Conservation (phyloP, 2,888 invertebrate genomes). For the Oxycera nigricornis region DNA sequence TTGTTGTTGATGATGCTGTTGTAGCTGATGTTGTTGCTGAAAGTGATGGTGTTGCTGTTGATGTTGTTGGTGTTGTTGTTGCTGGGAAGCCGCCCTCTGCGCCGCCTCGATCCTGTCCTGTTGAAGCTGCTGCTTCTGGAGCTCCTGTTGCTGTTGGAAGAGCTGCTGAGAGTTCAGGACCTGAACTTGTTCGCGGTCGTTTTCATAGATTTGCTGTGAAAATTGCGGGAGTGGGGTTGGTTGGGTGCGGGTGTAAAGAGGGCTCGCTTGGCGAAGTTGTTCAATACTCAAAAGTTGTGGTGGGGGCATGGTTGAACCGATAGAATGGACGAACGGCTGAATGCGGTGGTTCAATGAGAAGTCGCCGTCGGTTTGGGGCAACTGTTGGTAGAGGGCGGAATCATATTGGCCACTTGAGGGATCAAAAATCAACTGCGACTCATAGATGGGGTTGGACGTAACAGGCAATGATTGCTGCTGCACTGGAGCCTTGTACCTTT, state of each 20-base stretch:
- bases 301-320: slow-evolving; percentile 56
- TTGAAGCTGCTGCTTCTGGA: slow-evolving; percentile 72
- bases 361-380: slow-evolving; percentile 77
- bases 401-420: slow-evolving; percentile 80
- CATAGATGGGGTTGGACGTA: slow-evolving; percentile 72
- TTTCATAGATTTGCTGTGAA: slow-evolving; percentile 62
- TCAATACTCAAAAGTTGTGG: slow-evolving; percentile 68
- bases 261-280: slow-evolving; percentile 63
- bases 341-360: slow-evolving; percentile 76
- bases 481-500: slow-evolving; percentile 41
- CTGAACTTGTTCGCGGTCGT: slow-evolving; percentile 68
- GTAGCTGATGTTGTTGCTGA: slow-evolving; percentile 53
- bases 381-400: slow-evolving; percentile 76
- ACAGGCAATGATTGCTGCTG: slow-evolving; percentile 59
- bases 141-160: slow-evolving; percentile 72
- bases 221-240: slow-evolving; percentile 48
- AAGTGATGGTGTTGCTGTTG: slow-evolving; percentile 59
- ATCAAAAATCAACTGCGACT: slow-evolving; percentile 79
- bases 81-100: slow-evolving; percentile 62
- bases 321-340: slow-evolving; percentile 75
- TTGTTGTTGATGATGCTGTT: slow-evolving; percentile 73
- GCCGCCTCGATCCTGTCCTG: slow-evolving; percentile 66
- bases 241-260: slow-evolving; percentile 51
- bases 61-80: slow-evolving; percentile 42
- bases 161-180: slow-evolving; percentile 71